Evolutionary conservation across 2,888 invertebrate species (phyloP), one percentile per base, ranked within the genome.

Genomic region (Drosophila yooni): DNA sequence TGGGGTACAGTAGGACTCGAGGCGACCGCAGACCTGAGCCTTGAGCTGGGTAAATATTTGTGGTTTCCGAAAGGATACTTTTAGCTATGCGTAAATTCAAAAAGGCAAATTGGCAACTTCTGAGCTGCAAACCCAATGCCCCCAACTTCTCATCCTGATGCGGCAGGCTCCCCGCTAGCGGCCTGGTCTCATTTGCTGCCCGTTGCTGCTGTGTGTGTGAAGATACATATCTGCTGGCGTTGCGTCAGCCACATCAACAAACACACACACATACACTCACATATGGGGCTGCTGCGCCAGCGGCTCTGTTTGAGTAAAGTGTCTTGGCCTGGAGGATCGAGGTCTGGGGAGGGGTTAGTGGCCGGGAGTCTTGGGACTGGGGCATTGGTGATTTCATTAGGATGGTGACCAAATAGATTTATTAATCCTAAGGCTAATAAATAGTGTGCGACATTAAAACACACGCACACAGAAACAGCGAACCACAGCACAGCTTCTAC

Each of bases 371-470:
- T 53, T 59, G 51, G 53, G 51, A 54, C 60, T 70, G 48, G 62
- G 53, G 79, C 76, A 74, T 80, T 81, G 81, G 73, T 83, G 89
- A 89, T 89, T 89, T 85, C 84, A 89, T 83, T 89, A 88, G 89
- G 88, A 81, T 88, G 92, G 92, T 92, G 92, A 92, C 92, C 92
- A 92, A 92, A 92, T 92, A 92, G 92, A 92, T 92, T 92, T 91
- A 92, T 92, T 92, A 92, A 92, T 92, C 91, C 91, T 91, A 76
- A 81, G 86, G 91, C 91, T 92, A 92, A 92, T 92, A 91, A 92
- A 92, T 92, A 92, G 89, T 90, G 88, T 86, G 89, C 86, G 91
- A 87, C 89, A 87, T 82, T 82, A 76, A 64, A 78, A 48, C 70
- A 70, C 64, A 57, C 62, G 64, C 63, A 50, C 54, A 67, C 57